Base-by-base conservation (phyloP, 2,113 vertebrate genomes). In the Xiphophorus maculatus region DNA sequence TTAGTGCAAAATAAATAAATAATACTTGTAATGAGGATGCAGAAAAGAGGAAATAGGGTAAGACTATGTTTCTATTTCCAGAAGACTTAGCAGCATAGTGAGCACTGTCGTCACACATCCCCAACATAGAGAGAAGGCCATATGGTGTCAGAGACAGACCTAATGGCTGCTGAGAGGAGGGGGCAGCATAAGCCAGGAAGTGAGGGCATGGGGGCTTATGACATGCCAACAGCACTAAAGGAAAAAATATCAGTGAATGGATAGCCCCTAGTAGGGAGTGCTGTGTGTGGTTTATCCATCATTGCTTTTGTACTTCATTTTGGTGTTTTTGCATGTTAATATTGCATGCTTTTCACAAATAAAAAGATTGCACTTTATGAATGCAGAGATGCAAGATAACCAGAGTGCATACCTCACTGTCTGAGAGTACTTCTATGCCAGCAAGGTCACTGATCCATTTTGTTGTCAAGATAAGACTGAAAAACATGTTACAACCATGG, bases 61-160 rank as follows among this genome's bases (percentile, higher is more conserved):
- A 83, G 75, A 48, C 60, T 28, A 17, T 77, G 77, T 85, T 84
- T 87, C 35, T 84, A 73, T 87, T 87, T 86, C 37, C 71, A 71
- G 84, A 86, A 87, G 81, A 83, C 83, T 87, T 77, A 82, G 80
- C 79, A 72, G 48, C 28, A 30, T 51, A 75, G 60, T 63, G 76
- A 61, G 80, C 73, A 71, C 60, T 68, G 86, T 63, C 83, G 8
- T 87, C 81, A 81, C 25, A 82, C 40, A 73, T 60, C 63, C 71
- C 82, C 63, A 90, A 87, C 87, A 22, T 44, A 89, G 72, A 84
- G 65, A 81, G 91, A 74, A 71, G 83, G 64, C 88, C 92, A 92
- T 92, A 93, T 92, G 91, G 90, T 87, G 79, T 73, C 69, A 83
- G 69, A 81, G 76, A 87, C 81, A 78, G 71, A 81, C 73, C 78